Evolutionary conservation across 92 coral and sea anemone species (phyloP).

Genomic region (Micromussa lordhowensis): DNA sequence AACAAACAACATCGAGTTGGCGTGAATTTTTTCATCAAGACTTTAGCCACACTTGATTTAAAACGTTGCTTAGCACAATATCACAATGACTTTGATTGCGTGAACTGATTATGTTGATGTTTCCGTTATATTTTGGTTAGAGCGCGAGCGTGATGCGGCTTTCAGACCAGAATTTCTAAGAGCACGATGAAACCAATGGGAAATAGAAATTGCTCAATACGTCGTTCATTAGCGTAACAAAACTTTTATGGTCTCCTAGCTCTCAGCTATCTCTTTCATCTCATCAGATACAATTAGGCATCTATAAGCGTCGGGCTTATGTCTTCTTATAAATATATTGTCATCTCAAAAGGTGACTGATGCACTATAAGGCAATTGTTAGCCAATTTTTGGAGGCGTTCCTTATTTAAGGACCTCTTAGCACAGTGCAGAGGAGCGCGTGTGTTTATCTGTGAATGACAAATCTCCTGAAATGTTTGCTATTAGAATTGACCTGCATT

Average conservation of each 20-base stretch:
- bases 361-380: conserved; percentile 91
- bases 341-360: conserved; percentile 87
- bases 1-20: conserved; percentile 61
- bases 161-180: conserved; percentile 3
- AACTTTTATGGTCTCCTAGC: conserved; percentile 32
- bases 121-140: conserved; percentile 33
- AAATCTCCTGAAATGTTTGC: conserved; percentile 50
- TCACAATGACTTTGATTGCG: conserved; percentile 46
- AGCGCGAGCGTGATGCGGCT: conserved; percentile 10
- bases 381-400: conserved; percentile 97
- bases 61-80: conserved; percentile 32
- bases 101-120: conserved; percentile 46
- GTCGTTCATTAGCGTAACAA: conserved; percentile 20
- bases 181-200: conserved; percentile 9
- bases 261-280: conserved; percentile 73
- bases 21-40: conserved; percentile 54
- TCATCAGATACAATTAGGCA: conserved; percentile 84
- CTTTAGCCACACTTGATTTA: conserved; percentile 40
- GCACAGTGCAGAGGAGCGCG: conserved; percentile 76
- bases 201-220: conserved; percentile 25
- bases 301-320: conserved; percentile 80
- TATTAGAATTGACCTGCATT: conserved; percentile 26
- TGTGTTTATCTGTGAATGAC: conserved; percentile 88
- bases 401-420: conserved; percentile 88
- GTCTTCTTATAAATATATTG: conserved; percentile 83